Percentiles rank a stretch among this genome's conserved stretches.
Conservation (phyloP, 2,888 invertebrate species). For the Caenorhabditis sulstoni region DNA sequence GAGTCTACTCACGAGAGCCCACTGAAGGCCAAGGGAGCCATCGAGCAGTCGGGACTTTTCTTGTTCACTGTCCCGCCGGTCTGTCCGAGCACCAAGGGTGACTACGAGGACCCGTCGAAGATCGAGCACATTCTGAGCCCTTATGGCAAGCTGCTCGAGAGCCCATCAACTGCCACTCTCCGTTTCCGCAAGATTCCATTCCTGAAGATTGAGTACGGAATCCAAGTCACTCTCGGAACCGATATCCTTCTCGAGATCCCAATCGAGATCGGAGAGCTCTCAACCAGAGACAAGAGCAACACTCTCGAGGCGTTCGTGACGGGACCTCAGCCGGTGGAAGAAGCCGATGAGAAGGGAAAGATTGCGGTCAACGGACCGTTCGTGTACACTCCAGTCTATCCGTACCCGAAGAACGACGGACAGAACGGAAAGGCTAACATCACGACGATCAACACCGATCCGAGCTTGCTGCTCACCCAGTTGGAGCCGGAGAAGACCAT, state of each 20-base stretch:
- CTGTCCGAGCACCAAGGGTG: constrained; percentile 65
- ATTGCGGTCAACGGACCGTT: constrained; percentile 70
- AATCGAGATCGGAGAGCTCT: constrained; percentile 66
- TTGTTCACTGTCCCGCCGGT: constrained; percentile 68
- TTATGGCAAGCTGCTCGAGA: constrained; percentile 63
- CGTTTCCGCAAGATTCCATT: constrained; percentile 70
- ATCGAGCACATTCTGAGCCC: constrained; percentile 61
- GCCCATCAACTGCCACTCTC: constrained; percentile 69
- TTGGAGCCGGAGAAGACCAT: constrained; percentile 40
- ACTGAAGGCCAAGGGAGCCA: constrained; percentile 48
- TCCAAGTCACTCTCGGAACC: constrained; percentile 68
- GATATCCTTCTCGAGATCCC: constrained; percentile 66
- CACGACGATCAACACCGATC: constrained; percentile 29
- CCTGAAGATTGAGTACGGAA: constrained; percentile 69
- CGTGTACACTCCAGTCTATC: constrained; percentile 70
- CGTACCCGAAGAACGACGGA: constrained; percentile 51
- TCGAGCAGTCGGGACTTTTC: constrained; percentile 60
- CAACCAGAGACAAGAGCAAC: constrained; percentile 61
- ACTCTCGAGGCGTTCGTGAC: constrained; percentile 59
- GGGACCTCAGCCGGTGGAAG: constrained; percentile 70
- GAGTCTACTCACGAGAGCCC: constrained; percentile 49
- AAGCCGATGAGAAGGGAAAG: constrained; percentile 67
- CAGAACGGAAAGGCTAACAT: constrained; percentile 40
- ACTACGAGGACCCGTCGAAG: constrained; percentile 53
- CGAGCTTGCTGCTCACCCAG: neutral